Evolutionary conservation across 2,888 invertebrate genomes (phyloP).

Genomic region (Chydorus sphaericus): DNA sequence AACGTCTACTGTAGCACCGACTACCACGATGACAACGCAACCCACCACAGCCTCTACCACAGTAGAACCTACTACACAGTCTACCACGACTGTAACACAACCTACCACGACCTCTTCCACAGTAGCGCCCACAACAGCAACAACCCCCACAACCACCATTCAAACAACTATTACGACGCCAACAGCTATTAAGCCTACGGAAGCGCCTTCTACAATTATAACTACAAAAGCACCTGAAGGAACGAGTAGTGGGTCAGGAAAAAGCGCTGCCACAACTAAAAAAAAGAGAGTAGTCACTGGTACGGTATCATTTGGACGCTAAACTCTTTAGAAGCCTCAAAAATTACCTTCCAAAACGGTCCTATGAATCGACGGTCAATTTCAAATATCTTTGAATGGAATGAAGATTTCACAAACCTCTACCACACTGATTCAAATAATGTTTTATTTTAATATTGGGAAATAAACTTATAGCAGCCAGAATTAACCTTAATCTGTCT

Average conservation of each 20-base stretch:
- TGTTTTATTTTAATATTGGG: too few relatives aligned
- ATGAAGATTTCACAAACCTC: too few relatives aligned
- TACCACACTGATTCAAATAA: too few relatives aligned
- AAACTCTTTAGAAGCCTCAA: too few relatives aligned
- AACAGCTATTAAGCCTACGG: background rate
- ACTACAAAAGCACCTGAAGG: background rate
- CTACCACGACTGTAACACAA: background rate
- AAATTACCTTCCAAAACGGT: too few relatives aligned
- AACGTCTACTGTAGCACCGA: background rate
- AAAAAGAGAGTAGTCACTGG: background rate
- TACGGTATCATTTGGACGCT: too few relatives aligned
- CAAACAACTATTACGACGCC: background rate
- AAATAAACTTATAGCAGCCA: too few relatives aligned
- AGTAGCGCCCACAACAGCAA: background rate
- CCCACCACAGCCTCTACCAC: background rate
- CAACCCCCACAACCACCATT: background rate
- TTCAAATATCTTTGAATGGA: too few relatives aligned
- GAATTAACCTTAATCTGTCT: too few relatives aligned
- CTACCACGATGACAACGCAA: background rate
- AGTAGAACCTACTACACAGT: background rate
- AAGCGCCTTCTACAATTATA: background rate
- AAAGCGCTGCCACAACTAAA: background rate
- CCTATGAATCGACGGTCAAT: too few relatives aligned
- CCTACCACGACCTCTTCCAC: background rate
- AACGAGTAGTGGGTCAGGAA: background rate